Evolutionary conservation across 2,113 vertebrate species (phyloP), one percentile per base, ranked within the genome.

Genomic region (Xerus inauris): DNA sequence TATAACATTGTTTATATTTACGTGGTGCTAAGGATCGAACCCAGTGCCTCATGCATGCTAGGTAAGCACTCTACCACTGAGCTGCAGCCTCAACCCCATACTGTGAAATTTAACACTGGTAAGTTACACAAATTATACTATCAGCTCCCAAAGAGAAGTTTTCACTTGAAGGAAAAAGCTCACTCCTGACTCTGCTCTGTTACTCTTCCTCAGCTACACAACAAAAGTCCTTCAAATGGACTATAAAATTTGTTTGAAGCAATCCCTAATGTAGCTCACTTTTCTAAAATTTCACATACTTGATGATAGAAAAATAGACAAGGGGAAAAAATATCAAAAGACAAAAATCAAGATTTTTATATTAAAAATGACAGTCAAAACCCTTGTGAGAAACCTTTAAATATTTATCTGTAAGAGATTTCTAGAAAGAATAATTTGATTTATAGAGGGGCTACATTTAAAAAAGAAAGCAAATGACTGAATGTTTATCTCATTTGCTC

Each of bases 221-320:
- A 47, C 5, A 38, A 20, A 20, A 73, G 20, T 45, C 16, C 20
- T 88, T 35, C 30, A 12, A 59, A 22, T 67, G 24, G 32, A 67
- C 22, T 28, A 88, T 6, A 49, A 45, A 87, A 75, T 42, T 28
- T 81, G 40, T 28, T 84, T 30, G 79, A 54, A 59, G 42, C 28
- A 35, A 81, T 47, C 30, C 42, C 42, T 54, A 85, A 93, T 4
- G 6, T 13, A 79, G 28, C 32, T 92, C 40, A 80, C 22, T 69
- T 49, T 91, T 91, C 79, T 94, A 86, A 64, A 96, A 89, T 64
- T 49, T 79, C 65, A 81, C 19, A 89, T 28, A 89, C 5, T 57
- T 80, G 87, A 93, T 75, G 59, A 38, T 72, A 93, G 54, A 81
- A 87, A 17, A 89, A 62, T 0, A 91, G 86, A 90, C 24, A 84